These are phyloP conservation scores for Dysmachus trigonus DNA, from an alignment of 2,888 invertebrate genomes.

Conservation along the genomic window DNA sequence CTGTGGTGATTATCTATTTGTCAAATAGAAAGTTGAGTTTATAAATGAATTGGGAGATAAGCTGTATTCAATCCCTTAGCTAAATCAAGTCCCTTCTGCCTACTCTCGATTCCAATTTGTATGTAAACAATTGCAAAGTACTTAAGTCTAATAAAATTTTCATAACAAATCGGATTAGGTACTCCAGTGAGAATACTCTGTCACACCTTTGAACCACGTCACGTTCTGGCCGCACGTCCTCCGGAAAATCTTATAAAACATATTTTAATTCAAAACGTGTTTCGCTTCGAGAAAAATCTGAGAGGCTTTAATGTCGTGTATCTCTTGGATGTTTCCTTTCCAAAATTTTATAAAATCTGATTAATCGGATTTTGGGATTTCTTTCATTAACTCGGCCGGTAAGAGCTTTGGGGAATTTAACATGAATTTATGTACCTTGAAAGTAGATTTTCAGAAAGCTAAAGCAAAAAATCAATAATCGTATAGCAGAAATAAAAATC, in stretches of 20 bases:
- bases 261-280: neutral
- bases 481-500: neutral
- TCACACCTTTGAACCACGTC: neutral
- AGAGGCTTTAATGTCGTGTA: neutral
- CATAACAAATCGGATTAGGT: neutral
- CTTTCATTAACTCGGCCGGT: neutral
- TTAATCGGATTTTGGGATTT: neutral
- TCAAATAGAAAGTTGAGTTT: neutral
- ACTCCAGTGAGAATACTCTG: neutral
- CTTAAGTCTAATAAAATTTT: neutral
- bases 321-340: neutral
- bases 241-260: neutral
- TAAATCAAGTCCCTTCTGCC: neutral
- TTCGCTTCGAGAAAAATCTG: neutral
- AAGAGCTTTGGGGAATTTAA: neutral
- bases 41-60: neutral
- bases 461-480: neutral
- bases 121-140: neutral
- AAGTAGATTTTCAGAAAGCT: neutral
- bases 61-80: neutral
- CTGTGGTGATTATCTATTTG: neutral
- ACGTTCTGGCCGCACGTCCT: neutral
- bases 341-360: neutral
- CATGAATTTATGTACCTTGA: neutral
- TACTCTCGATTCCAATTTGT: neutral